Evolutionary conservation across 2,797 vertebrate species (phyloP), one percentile per base, ranked within the genome.

Genomic region (Anguilla pacifica): DNA sequence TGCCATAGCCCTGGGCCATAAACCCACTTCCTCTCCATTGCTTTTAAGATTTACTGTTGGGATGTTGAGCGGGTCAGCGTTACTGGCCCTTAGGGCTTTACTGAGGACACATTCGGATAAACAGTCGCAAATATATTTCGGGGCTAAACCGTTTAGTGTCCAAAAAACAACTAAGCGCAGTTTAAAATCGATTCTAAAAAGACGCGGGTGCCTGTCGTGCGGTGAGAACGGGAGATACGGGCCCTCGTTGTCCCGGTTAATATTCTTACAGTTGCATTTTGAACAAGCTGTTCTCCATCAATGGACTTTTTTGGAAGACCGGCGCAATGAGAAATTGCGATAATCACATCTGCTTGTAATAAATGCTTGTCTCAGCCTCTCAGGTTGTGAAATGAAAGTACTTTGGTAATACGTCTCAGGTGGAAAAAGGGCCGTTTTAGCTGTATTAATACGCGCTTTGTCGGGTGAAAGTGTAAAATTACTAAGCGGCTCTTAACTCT

Each of bases 11-110:
- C n/a, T n/a, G 22, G 22, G 22, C 61, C 61, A 67, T 67, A 67
- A 57, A 57, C 6, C n/a, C n/a, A 67, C 22, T 67, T 67, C 61
- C 61, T 67, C 61, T 6, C 55, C 15, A 25, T n/a, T 67, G n/a
- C 22, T n/a, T 67, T 67, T n/a, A 67, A 67, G 61, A 67, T 67
- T n/a, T 67, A 10, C 22, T 83, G 53, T 86, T 77, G 59, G 55
- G 81, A 81, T 43, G 86, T 43, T 82, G 55, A 87, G 86, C 35
- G 2, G 86, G 77, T 35, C 59, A 87, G 57, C 39, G 49, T 49
- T 83, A 87, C 39, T 49, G 22, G 61, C 22, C n/a, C 61, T 10
- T 25, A n/a, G 61, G 61, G 61, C 25, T n/a, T 25, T 67, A 67
- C 61, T n/a, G 61, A 25, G 61, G n/a, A 67, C 61, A 67, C 6